Conservation (phyloP, 2,888 invertebrate genomes). For the Norana najaformis region DNA sequence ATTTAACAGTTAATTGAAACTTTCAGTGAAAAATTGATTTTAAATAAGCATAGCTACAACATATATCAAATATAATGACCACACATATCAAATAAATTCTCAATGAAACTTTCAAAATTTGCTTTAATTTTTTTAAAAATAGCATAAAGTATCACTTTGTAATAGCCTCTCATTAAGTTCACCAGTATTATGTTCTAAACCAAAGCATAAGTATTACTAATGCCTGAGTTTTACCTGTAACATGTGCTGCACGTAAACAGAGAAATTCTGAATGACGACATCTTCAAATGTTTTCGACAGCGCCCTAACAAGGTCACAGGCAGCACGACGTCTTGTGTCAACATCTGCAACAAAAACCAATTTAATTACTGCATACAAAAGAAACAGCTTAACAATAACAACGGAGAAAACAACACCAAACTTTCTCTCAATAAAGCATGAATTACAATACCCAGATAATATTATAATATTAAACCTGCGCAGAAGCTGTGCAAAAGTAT, state of each 20-base stretch:
- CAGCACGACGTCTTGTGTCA: slow-evolving; percentile 91
- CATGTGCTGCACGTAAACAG: slow-evolving; percentile 57
- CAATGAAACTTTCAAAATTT: no score
- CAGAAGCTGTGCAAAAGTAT: no score
- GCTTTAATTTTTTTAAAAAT: no score
- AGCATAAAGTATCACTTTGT: no score
- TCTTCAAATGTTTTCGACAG: slow-evolving; percentile 73
- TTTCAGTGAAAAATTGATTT: no score
- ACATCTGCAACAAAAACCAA: slow-evolving; percentile 70
- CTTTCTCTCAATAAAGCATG: background rate
- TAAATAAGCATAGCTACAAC: no score
- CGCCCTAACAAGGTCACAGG: slow-evolving; percentile 93
- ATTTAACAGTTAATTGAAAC: no score
- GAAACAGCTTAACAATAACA: background rate
- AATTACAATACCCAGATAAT: no score
- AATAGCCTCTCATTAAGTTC: background rate
- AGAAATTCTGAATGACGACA: slow-evolving; percentile 61
- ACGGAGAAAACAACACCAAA: background rate
- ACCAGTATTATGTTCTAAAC: background rate
- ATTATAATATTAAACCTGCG: no score
- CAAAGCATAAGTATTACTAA: no score
- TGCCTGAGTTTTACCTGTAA: slow-evolving; percentile 68
- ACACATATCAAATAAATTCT: no score
- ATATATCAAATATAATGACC: no score
- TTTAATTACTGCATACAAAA: background rate